phyloP scores from a whole-genome alignment of 2,797 vertebrate genomes.

The Geotrypetes seraphini region DNA sequence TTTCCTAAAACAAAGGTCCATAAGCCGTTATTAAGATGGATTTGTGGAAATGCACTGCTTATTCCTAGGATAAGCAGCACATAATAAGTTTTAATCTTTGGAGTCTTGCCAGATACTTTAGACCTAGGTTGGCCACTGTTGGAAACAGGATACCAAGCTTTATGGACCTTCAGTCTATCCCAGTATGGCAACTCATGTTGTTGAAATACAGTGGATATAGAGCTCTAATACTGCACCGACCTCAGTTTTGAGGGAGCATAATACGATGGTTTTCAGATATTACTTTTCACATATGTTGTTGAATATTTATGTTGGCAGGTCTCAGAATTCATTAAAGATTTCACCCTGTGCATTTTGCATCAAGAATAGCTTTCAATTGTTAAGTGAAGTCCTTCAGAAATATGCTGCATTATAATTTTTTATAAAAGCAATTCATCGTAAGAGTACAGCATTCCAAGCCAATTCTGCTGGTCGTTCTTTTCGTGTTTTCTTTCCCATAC shows the following conservation, averaged over 20 bases:
- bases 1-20: too few relatives aligned
- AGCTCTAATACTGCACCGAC: constrained; percentile 14
- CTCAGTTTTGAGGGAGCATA: constrained; percentile 22
- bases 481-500: neutral
- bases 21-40: too few relatives aligned
- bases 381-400: neutral
- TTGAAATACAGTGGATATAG: constrained; percentile 21
- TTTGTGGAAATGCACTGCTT: too few relatives aligned
- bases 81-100: too few relatives aligned
- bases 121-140: too few relatives aligned
- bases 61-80: too few relatives aligned
- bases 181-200: too few relatives aligned
- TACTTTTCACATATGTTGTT: constrained; percentile 22
- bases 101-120: too few relatives aligned
- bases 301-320: constrained; percentile 32
- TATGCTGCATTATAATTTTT: neutral
- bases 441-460: constrained; percentile 6
- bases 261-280: constrained; percentile 15
- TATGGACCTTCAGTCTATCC: too few relatives aligned
- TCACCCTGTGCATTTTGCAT: constrained; percentile 10
- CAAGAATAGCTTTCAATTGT: constrained; percentile 17
- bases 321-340: constrained; percentile 5
- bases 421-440: fast-evolving
- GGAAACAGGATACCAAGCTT: too few relatives aligned
- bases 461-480: neutral